These are phyloP conservation scores for Silurus asotus DNA, from an alignment of 2,113 vertebrate species.

Conservation along the genomic window DNA sequence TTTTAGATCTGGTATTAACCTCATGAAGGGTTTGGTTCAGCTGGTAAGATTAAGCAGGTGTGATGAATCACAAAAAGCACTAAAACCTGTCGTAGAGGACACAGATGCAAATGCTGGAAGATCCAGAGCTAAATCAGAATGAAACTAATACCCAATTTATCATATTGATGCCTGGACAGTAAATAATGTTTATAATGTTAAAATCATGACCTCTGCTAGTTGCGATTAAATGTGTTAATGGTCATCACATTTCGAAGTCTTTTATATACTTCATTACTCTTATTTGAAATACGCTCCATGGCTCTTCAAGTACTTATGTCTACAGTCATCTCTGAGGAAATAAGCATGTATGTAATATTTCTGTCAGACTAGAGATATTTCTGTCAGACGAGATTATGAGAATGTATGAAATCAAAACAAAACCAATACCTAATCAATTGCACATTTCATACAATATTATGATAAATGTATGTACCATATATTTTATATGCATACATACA, in stretches of 20 bases:
- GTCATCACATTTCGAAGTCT: not conserved
- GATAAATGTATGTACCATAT: too few species aligned
- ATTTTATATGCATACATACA: not conserved
- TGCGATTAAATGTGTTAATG: conserved; percentile 22
- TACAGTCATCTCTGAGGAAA: not conserved
- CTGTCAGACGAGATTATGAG: not conserved
- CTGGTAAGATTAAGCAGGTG: not conserved
- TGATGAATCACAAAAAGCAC: not conserved
- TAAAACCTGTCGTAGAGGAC: not conserved
- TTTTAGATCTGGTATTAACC: not conserved
- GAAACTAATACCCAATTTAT: not conserved
- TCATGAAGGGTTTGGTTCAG: not conserved
- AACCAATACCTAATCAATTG: not conserved
- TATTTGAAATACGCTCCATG: not conserved
- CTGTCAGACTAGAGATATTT: conserved; percentile 12
- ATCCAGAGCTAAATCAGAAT: not conserved
- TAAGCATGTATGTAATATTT: not conserved
- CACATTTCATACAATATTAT: not conserved
- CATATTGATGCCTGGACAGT: conserved; percentile 8
- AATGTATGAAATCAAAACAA: not conserved
- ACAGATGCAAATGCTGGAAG: not conserved
- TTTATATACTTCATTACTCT: not conserved
- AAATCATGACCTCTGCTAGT: not conserved
- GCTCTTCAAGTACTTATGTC: conserved; percentile 6
- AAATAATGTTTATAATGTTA: conserved; percentile 9